phyloP scores from a whole-genome alignment of 2,797 vertebrate species.

The Notolepis coatsorum region DNA sequence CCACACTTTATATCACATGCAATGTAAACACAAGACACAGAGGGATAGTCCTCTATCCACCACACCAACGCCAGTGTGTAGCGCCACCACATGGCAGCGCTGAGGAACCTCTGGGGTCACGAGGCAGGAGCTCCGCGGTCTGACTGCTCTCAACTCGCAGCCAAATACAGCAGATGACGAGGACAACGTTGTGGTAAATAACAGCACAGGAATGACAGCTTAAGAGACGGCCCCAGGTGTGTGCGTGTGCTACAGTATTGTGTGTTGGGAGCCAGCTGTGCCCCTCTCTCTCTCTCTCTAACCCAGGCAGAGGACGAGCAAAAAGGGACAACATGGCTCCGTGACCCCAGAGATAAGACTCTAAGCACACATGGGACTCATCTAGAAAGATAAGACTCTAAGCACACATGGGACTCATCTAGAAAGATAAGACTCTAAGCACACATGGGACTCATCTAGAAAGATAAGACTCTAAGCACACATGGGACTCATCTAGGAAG shows the following conservation, averaged over 20 bases:
- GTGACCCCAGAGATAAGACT: too few relatives aligned
- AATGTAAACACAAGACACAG: constrained; percentile 65
- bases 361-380: too few relatives aligned
- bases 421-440: too few relatives aligned
- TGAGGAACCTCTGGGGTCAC: constrained; percentile 45
- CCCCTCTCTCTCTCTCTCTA: constrained; percentile 26
- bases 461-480: too few relatives aligned
- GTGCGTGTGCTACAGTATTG: constrained; percentile 30
- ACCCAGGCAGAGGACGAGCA: constrained; percentile 19
- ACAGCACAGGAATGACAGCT: constrained; percentile 49
- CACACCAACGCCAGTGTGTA: constrained; percentile 55
- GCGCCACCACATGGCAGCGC: constrained; percentile 50
- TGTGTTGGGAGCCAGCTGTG: constrained; percentile 1
- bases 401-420: too few relatives aligned
- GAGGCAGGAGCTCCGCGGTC: too few relatives aligned
- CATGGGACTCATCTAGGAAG: constrained; percentile 31
- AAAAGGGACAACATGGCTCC: too few relatives aligned
- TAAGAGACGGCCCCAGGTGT: constrained; percentile 23
- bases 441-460: too few relatives aligned
- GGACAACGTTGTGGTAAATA: constrained; percentile 37
- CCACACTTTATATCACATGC: constrained; percentile 70
- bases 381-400: too few relatives aligned
- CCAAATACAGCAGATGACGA: constrained; percentile 70
- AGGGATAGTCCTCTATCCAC: constrained; percentile 45
- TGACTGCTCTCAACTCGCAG: constrained; percentile 63